These are phyloP conservation scores for Garrulus glandarius DNA, from an alignment of 2,797 vertebrate genomes.

Conservation along the genomic window DNA sequence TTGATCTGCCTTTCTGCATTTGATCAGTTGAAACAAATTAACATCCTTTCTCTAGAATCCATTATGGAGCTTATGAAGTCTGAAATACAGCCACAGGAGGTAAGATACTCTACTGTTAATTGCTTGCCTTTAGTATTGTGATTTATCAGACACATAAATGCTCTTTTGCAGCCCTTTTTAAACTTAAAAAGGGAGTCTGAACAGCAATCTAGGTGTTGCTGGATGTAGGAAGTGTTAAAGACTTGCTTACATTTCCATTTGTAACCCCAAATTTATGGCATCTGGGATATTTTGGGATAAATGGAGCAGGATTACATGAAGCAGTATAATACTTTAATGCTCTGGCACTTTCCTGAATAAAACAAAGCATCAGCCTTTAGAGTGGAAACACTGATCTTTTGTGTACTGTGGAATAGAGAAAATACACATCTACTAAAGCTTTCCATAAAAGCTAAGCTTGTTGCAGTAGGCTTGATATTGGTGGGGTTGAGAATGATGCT, in stretches of 20 bases:
- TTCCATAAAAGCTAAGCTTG: not conserved
- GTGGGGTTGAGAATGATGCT: not conserved
- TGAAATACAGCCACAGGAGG: conserved; percentile 83
- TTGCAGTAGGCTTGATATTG: not conserved
- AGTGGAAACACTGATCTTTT: not conserved
- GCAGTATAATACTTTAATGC: not conserved
- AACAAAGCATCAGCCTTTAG: not conserved
- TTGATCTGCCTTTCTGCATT: not conserved
- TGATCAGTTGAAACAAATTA: conserved; percentile 38
- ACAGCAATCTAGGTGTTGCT: not conserved
- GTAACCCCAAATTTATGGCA: not conserved
- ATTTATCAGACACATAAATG: not conserved
- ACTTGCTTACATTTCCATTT: not conserved
- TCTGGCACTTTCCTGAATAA: not conserved
- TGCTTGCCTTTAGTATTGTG: not conserved
- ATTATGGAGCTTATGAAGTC: conserved; percentile 72
- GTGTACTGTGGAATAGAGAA: not conserved
- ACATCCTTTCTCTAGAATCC: conserved; percentile 69
- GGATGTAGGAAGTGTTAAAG: not conserved
- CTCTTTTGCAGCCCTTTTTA: not conserved
- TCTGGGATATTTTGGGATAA: not conserved
- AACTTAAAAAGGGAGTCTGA: not conserved
- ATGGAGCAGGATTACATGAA: not conserved
- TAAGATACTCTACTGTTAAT: conserved; percentile 66
- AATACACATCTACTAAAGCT: not conserved